Evolutionary conservation across 2,113 vertebrate species (phyloP), one percentile per base, ranked within the genome.

Genomic region (Thermophis baileyi): DNA sequence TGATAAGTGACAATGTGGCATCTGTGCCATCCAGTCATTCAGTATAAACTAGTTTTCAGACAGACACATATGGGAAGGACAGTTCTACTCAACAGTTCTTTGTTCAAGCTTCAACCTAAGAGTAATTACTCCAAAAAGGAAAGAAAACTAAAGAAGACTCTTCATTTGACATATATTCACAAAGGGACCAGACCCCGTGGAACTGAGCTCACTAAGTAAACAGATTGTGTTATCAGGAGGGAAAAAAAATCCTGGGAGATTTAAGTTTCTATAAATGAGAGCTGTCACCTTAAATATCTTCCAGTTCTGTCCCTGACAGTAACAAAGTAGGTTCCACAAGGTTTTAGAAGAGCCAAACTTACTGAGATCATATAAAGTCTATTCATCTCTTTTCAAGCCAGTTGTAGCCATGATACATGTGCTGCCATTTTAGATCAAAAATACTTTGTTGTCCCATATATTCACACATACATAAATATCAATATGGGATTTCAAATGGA

Each of bases 81-180:
- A 81, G 74, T 81, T 81, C 74, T 81, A 81, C 74, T 81, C 74
- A 81, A 81, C 35, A 81, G 35, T 81, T 81, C 74, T 81, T 81
- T 81, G 74, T 81, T 81, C 74, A 81, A 81, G 74, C 74, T 81
- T 81, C 74, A 81, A 44, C 74, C n/a, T 44, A 81, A 81, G 35
- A 44, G 35, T 44, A 44, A 81, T 81, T 81, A 81, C 0, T 81
- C 74, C 35, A 81, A 44, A 81, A 44, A 81, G 35, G 35, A 81
- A 44, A 9, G 74, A 22, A 81, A 81, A 49, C 0, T 24, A 92
- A 30, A 1, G 12, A 55, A 69, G 51, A 63, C 30, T 54, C 6
- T 11, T 40, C 18, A 18, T 2, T 85, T 49, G 93, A 54, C 7
- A 2, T 92, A 81, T 81, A 81, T 47, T 54, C 51, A 35, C 6